Conservation (phyloP, 2,888 invertebrate species). For the Vannuccia rotundouncinata region DNA sequence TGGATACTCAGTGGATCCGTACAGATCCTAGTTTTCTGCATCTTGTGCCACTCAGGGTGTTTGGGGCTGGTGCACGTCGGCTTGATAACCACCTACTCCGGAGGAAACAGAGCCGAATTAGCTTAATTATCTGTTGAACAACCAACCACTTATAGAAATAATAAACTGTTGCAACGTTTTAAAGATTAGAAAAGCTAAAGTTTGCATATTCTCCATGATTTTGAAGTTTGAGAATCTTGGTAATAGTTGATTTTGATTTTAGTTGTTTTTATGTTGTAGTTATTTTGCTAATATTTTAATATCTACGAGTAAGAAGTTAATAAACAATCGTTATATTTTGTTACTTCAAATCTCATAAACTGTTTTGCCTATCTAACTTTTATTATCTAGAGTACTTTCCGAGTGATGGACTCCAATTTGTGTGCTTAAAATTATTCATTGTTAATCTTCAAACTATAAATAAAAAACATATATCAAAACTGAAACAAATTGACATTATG, state of each 20-base stretch:
- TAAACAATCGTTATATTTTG: too few species aligned
- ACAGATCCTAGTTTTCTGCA: constrained; percentile 82
- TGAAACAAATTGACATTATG: too few species aligned
- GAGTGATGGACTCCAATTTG: too few species aligned
- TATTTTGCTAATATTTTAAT: too few species aligned
- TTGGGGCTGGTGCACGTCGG: constrained; percentile 63
- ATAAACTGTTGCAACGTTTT: constrained; percentile 25
- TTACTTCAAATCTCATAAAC: too few species aligned
- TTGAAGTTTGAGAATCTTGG: not conserved
- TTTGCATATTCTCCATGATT: constrained; percentile 32
- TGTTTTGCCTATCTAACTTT: too few species aligned
- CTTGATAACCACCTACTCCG: constrained; percentile 59
- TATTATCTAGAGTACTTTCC: too few species aligned
- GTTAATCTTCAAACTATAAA: too few species aligned
- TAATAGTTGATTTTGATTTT: not conserved
- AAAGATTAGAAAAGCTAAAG: not conserved
- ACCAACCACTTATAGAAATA: constrained; percentile 60
- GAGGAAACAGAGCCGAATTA: too few species aligned
- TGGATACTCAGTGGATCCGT: constrained; percentile 92
- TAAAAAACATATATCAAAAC: too few species aligned
- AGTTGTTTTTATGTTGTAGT: not conserved
- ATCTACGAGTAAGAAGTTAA: too few species aligned
- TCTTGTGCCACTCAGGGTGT: constrained; percentile 83
- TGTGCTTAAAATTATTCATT: too few species aligned
- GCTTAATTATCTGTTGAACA: constrained; percentile 47